Evolutionary conservation across 2,888 invertebrate species (phyloP).

Genomic region (Harpagoxenus sublaevis): DNA sequence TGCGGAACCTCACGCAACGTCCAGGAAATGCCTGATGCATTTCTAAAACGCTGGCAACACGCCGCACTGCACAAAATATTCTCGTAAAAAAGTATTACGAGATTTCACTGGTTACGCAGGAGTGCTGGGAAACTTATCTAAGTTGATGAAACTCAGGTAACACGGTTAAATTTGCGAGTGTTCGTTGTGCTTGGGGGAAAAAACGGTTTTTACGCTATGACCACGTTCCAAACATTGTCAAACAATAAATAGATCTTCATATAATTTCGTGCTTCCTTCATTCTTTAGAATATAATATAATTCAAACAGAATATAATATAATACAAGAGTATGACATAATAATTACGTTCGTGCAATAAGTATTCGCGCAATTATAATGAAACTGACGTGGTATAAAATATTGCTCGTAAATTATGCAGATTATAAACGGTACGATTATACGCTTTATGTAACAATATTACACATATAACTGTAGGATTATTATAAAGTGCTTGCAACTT

Average conservation of each 20-base stretch:
- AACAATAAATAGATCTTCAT: background rate
- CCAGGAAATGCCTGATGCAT: slow-evolving; percentile 20
- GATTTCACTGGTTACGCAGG: slow-evolving; percentile 26
- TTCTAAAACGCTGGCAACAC: background rate
- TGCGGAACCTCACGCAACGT: slow-evolving; percentile 4
- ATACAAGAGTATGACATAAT: background rate
- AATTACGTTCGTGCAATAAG: background rate
- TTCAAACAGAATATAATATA: background rate
- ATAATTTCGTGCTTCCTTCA: background rate
- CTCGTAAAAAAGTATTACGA: slow-evolving; percentile 20
- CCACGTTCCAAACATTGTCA: background rate
- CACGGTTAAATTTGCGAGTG: background rate
- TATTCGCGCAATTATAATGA: background rate
- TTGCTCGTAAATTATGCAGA: background rate
- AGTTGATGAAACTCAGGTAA: background rate
- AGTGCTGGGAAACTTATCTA: slow-evolving; percentile 14
- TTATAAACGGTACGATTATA: background rate
- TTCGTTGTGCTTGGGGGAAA: background rate
- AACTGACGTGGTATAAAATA: background rate
- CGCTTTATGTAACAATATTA: slow-evolving; percentile 11
- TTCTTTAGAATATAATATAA: background rate
- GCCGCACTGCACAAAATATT: slow-evolving; percentile 5
- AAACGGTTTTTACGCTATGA: background rate
- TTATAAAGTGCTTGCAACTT: background rate
- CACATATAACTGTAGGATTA: background rate